Percentiles rank a stretch among this genome's conserved stretches.
Conservation (phyloP, 2,113 vertebrate genomes). For the Chionomys nivalis region DNA sequence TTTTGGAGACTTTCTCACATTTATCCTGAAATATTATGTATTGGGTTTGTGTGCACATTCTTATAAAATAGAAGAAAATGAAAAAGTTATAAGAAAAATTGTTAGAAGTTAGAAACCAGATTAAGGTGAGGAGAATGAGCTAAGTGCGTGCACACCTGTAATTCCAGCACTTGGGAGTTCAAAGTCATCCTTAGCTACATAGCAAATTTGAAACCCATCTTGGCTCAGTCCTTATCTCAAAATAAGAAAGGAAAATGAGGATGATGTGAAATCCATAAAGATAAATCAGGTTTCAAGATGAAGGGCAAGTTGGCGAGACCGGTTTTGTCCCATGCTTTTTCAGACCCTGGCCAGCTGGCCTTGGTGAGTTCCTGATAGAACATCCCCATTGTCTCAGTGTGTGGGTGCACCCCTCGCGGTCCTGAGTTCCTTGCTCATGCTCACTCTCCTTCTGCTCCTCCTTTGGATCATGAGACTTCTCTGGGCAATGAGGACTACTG, state of each 20-base stretch:
- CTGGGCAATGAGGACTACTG: too few species aligned
- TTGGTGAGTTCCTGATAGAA: too few species aligned
- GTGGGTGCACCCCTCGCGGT: too few species aligned
- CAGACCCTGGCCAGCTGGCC: too few species aligned
- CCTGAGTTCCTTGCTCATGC: too few species aligned
- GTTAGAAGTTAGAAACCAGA: not conserved
- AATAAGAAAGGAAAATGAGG: not conserved
- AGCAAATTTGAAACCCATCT: not conserved
- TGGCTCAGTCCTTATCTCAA: not conserved
- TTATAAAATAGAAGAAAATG: not conserved
- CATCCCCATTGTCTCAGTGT: too few species aligned
- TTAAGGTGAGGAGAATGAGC: not conserved
- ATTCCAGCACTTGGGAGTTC: not conserved
- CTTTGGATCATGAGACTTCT: too few species aligned
- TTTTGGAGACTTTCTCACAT: slow-evolving; percentile 4
- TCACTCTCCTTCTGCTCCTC: too few species aligned
- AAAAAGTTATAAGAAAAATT: not conserved
- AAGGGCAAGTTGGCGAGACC: too few species aligned
- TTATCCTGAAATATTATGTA: not conserved
- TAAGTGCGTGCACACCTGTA: not conserved
- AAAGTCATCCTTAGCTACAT: not conserved
- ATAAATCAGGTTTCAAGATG: not conserved
- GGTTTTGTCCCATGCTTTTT: too few species aligned
- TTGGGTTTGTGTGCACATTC: not conserved
- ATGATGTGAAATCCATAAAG: slow-evolving; percentile 8